A percentile compares a stretch with the other conserved stretches of the same genome.
These are phyloP conservation scores for Tachuris rubrigastra DNA, from an alignment of 2,113 vertebrate species.

Conservation along the genomic window DNA sequence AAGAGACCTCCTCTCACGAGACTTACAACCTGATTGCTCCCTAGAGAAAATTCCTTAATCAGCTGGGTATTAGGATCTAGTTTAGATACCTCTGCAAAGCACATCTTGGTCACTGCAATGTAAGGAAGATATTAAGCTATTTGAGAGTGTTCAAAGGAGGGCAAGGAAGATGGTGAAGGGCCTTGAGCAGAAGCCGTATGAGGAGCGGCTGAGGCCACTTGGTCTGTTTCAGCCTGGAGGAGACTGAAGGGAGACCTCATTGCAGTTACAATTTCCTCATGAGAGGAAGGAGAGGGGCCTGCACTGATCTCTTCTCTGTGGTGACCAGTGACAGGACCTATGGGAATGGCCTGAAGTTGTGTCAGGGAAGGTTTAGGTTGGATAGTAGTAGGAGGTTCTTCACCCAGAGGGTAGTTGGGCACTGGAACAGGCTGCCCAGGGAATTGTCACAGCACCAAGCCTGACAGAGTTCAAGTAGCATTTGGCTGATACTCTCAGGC, in stretches of 20 bases:
- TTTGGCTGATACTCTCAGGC: not conserved
- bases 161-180: not conserved
- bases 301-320: not conserved
- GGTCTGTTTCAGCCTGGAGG: not conserved
- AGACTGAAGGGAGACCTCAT: not conserved
- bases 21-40: not conserved
- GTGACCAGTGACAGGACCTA: not conserved
- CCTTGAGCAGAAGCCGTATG: not conserved
- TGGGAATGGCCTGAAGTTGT: not conserved
- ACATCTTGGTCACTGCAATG: not conserved
- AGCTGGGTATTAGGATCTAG: not conserved
- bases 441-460: not conserved
- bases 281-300: not conserved
- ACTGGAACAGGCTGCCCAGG: not conserved
- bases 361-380: not conserved
- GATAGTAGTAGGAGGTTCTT: not conserved
- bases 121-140: not conserved
- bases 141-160: not conserved
- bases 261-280: not conserved
- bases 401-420: not conserved
- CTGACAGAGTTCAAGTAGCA: not conserved
- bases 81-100: not conserved
- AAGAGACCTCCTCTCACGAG: not conserved
- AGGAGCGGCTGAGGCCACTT: not conserved
- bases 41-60: not conserved